Base-by-base conservation (phyloP, 2,888 invertebrate species). In the Entomobrya proxima region DNA sequence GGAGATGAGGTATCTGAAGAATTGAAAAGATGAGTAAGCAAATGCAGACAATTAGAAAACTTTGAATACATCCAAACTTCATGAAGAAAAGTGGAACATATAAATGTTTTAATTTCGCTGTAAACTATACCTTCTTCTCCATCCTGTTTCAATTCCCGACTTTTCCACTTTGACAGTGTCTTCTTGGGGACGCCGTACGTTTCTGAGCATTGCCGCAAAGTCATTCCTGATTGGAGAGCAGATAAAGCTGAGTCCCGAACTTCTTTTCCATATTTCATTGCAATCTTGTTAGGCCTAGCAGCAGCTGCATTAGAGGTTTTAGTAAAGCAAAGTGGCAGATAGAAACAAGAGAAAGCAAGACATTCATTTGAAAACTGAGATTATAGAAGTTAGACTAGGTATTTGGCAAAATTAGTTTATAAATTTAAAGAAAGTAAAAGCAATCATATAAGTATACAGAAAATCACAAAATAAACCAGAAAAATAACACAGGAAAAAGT, bases 151-250 rank as follows among this genome's bases (percentile, higher is more conserved):
- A 72, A 44, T 18, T 88, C 88, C 11, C 88, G 89, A 40, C 85
- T 87, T 85, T 89, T 90, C 90, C 90, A 90, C 55, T 90, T 90
- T 13, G 89, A 87, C 9, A 90, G 61, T 0, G 90, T 89, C 67
- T 90, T 90, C 69, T 88, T 84, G 61, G 90, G 89, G 79, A 90
- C 88, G 9, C 88, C 88, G 67, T 88, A 89, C 9, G 87, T 85
- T 76, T 89, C 90, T 55, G 90, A 88, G 78, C 88, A 89, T 80
- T 90, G 89, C 0, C 89, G 78, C 9, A 90, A 55, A 24, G 88
- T 86, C 87, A 90, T 88, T 40, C 90, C 90, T n/a, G 88, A 86
- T 52, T 86, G 81, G 11, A 90, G 86, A 32, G 88, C 87, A 67
- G 88, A 86, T 75, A 89, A 67, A 58, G 88, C 90, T 44, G 88